Evolutionary conservation across 1,140 invertebrate species (phyloP).

Genomic region (Eurosta solidaginis): DNA sequence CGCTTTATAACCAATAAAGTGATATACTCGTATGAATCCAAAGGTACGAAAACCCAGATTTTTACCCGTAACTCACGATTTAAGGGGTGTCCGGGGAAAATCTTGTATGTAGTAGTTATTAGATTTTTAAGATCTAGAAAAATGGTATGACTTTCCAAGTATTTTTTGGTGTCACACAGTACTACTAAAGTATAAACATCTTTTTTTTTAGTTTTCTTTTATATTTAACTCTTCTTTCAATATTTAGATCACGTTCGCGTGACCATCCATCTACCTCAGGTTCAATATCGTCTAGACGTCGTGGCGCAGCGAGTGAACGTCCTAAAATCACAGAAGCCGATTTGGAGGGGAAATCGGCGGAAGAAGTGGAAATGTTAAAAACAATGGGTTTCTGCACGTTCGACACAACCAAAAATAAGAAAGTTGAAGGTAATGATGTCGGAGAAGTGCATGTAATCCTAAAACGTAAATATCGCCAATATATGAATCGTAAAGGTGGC

Average conservation of each 20-base stretch:
- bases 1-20: too few relatives aligned
- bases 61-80: too few relatives aligned
- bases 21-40: too few relatives aligned
- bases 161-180: too few relatives aligned
- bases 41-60: too few relatives aligned
- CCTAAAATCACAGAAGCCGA: slow-evolving; percentile 58
- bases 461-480: slow-evolving; percentile 97
- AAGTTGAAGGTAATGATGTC: slow-evolving; percentile 90
- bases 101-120: too few relatives aligned
- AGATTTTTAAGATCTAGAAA: too few relatives aligned
- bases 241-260: slow-evolving; percentile 51
- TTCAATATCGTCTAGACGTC: slow-evolving; percentile 33
- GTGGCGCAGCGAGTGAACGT: slow-evolving; percentile 45
- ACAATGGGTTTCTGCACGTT: slow-evolving; percentile 96
- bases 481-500: slow-evolving; percentile 99
- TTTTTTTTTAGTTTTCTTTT: neutral
- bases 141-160: too few relatives aligned
- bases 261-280: slow-evolving; percentile 34
- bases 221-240: neutral
- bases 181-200: too few relatives aligned
- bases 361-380: slow-evolving; percentile 96
- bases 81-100: too few relatives aligned
- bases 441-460: slow-evolving; percentile 93
- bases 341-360: slow-evolving; percentile 74
- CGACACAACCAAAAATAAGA: slow-evolving; percentile 93